These are phyloP conservation scores for Chitala chitala DNA, from an alignment of 2,113 vertebrate genomes.

Conservation along the genomic window DNA sequence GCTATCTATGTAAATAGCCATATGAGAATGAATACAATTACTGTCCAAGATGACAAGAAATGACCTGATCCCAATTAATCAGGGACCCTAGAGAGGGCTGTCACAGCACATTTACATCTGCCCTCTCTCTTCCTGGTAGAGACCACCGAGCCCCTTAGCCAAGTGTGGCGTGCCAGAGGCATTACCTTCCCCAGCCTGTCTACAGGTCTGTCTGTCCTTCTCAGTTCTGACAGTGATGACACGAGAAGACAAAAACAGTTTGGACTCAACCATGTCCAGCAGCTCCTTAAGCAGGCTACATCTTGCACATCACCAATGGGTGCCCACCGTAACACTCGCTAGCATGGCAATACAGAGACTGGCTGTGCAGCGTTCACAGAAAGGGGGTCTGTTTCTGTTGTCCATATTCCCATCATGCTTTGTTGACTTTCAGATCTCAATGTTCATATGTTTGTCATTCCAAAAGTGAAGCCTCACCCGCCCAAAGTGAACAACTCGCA, in stretches of 20 bases:
- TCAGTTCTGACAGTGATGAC: constrained; percentile 17
- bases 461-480: not conserved
- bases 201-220: not conserved
- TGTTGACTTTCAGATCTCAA: no score
- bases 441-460: no score
- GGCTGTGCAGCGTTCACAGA: not conserved
- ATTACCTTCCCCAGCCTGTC: not conserved
- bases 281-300: not conserved
- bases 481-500: not conserved
- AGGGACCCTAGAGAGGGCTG: constrained; percentile 82
- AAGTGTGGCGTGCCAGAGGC: constrained; percentile 5
- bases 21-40: constrained; percentile 71
- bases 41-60: constrained; percentile 71
- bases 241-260: constrained; percentile 13
- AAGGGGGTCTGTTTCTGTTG: no score
- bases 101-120: constrained; percentile 83
- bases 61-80: constrained; percentile 93
- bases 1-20: constrained; percentile 71
- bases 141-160: not conserved
- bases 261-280: not conserved
- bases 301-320: not conserved
- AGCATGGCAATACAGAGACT: not conserved
- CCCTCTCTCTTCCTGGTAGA: constrained; percentile 40
- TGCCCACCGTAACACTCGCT: not conserved
- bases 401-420: no score